A percentile compares a stretch with the other conserved stretches of the same genome.
Conservation (phyloP, 1,140 invertebrate genomes). For the Drosophila tristis region DNA sequence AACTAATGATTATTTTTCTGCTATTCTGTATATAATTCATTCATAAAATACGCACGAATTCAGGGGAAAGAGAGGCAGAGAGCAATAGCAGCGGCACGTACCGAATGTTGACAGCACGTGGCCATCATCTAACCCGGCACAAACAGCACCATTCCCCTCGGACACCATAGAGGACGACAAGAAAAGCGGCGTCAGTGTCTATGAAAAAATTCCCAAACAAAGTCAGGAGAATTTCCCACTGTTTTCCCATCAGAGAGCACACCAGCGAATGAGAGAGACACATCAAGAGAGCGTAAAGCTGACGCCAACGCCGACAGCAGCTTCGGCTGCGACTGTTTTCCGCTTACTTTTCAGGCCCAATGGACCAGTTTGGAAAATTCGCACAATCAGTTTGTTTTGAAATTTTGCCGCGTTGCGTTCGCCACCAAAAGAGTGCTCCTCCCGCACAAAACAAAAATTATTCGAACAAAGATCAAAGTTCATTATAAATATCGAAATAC, state of each 20-base stretch:
- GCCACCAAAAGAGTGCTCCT: conserved; percentile 19
- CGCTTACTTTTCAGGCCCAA: conserved; percentile 64
- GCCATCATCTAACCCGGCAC: conserved; percentile 14
- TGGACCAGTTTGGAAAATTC: conserved; percentile 83
- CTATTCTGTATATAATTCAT: conserved; percentile 58
- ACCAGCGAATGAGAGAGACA: not conserved
- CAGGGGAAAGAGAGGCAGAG: not conserved
- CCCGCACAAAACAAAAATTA: conserved; percentile 8
- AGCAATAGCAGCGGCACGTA: conserved; percentile 45
- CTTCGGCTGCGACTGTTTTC: conserved; percentile 48
- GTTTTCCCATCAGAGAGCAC: conserved; percentile 47
- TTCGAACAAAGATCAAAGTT: conserved; percentile 2
- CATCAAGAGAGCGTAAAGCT: conserved; percentile 21
- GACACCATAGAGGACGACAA: too few relatives aligned
- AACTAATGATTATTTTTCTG: conserved; percentile 55
- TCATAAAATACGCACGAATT: conserved; percentile 61
- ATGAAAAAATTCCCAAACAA: conserved; percentile 73
- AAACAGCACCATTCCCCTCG: not conserved
- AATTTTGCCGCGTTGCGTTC: conserved; percentile 71
- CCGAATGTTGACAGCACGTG: conserved; percentile 66
- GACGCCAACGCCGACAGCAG: conserved; percentile 24
- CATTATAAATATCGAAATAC: conserved; percentile 1
- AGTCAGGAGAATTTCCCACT: conserved; percentile 63
- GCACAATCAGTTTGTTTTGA: conserved; percentile 81
- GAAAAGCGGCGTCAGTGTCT: conserved; percentile 3